Evolutionary conservation across 2,888 invertebrate genomes (phyloP).

Genomic region (Epinotia demarniana): DNA sequence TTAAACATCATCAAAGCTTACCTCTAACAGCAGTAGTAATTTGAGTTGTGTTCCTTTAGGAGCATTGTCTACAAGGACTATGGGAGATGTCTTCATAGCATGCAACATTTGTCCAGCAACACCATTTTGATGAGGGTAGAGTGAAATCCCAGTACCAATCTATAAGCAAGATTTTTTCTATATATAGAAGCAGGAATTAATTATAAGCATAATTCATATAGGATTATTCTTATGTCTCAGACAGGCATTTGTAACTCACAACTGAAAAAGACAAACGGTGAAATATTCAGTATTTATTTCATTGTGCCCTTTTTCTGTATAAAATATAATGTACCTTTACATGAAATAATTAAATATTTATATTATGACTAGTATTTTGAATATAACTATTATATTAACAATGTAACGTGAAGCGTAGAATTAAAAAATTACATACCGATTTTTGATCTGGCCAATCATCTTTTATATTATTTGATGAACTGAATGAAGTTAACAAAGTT

Average conservation of each 20-base stretch:
- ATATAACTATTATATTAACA: not conserved
- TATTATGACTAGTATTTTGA: not conserved
- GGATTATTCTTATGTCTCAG: too few relatives aligned
- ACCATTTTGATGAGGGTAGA: conserved; percentile 80
- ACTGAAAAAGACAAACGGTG: too few relatives aligned
- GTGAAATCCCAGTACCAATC: conserved; percentile 75
- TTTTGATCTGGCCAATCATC: conserved; percentile 65
- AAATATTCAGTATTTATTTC: not conserved
- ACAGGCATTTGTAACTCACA: too few relatives aligned
- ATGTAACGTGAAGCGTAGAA: too few relatives aligned
- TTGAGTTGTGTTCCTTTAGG: conserved; percentile 96
- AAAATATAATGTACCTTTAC: not conserved
- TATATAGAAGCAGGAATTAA: too few relatives aligned
- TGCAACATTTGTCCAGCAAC: conserved; percentile 86
- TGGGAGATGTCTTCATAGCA: conserved; percentile 87
- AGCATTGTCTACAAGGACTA: conserved; percentile 91
- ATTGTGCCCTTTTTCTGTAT: not conserved
- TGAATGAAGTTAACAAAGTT: conserved; percentile 69
- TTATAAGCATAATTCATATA: too few relatives aligned
- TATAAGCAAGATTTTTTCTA: conserved; percentile 54
- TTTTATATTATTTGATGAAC: conserved; percentile 62
- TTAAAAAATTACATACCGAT: conserved; percentile 64
- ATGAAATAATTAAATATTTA: not conserved
- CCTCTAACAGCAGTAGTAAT: conserved; percentile 90
- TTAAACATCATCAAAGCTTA: conserved; percentile 58